These are phyloP conservation scores for Cydia amplana DNA, from an alignment of 1,140 invertebrate species.

Conservation along the genomic window DNA sequence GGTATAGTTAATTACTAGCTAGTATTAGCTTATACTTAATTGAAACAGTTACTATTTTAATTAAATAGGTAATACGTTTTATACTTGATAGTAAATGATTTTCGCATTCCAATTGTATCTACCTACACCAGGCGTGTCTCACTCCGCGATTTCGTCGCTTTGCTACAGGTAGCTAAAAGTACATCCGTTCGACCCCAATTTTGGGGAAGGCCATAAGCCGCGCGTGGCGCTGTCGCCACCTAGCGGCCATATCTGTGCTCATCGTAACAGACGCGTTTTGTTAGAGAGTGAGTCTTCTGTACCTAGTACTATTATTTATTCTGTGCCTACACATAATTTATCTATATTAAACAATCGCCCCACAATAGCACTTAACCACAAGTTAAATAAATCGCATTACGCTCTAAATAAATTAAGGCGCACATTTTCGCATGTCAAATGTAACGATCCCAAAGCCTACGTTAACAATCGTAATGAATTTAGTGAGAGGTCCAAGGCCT, in stretches of 20 bases:
- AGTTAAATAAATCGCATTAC: background rate
- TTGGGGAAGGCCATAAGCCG: too few relatives aligned
- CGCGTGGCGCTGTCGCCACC: too few relatives aligned
- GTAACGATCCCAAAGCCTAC: constrained; percentile 27
- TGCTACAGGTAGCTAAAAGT: too few relatives aligned
- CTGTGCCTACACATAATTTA: background rate
- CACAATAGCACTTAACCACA: background rate
- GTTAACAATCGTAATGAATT: constrained; percentile 45
- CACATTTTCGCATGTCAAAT: constrained; percentile 21
- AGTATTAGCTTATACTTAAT: background rate
- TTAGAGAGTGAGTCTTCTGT: too few relatives aligned
- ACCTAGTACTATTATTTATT: too few relatives aligned
- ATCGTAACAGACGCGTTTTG: too few relatives aligned
- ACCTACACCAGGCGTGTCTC: too few relatives aligned
- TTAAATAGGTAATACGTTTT: background rate
- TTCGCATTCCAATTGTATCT: background rate
- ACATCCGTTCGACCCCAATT: too few relatives aligned
- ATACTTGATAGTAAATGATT: background rate
- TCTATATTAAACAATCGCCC: background rate
- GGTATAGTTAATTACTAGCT: too few relatives aligned
- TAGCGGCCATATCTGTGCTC: too few relatives aligned
- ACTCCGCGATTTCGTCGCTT: too few relatives aligned
- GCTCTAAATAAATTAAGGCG: background rate
- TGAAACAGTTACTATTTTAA: too few relatives aligned
- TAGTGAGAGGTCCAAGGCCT: constrained; percentile 61